Conservation (phyloP, 2,888 invertebrate species). For the Drosophila incognita region DNA sequence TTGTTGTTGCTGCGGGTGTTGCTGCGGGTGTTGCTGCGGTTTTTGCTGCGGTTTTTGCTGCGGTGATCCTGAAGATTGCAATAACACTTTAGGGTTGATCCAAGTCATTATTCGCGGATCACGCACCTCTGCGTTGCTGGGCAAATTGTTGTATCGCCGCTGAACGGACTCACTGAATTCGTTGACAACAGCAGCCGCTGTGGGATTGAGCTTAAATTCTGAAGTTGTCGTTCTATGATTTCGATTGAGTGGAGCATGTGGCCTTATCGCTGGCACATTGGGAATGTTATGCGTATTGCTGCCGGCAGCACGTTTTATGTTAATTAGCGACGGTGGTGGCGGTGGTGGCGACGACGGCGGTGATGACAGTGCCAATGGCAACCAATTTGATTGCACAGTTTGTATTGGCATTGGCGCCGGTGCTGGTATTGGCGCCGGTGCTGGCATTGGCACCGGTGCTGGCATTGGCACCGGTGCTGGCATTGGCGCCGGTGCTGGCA, state of each 20-base stretch:
- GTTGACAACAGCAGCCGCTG: background rate
- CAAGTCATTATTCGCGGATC: conserved; percentile 32
- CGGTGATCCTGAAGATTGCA: background rate
- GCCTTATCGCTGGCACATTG: background rate
- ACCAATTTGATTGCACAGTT: background rate
- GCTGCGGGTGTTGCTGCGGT: no score
- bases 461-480: background rate
- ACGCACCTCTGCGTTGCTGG: background rate
- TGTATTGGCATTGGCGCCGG: background rate
- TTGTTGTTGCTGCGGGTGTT: no score
- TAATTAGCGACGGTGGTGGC: background rate
- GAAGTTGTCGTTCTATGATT: background rate
- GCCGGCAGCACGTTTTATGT: background rate
- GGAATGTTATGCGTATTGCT: conserved; percentile 9
- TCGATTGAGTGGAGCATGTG: conserved; percentile 1
- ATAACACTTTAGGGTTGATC: conserved; percentile 3
- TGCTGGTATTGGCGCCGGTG: no score
- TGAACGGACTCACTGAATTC: background rate
- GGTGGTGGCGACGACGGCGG: background rate
- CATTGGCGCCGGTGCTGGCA: background rate
- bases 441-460: background rate
- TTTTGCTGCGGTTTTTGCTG: no score
- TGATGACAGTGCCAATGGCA: background rate
- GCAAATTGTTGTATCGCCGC: conserved; percentile 2
- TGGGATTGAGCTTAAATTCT: background rate